These are phyloP conservation scores for Dufourea novaeangliae DNA, from an alignment of 1,140 invertebrate genomes.

Conservation along the genomic window DNA sequence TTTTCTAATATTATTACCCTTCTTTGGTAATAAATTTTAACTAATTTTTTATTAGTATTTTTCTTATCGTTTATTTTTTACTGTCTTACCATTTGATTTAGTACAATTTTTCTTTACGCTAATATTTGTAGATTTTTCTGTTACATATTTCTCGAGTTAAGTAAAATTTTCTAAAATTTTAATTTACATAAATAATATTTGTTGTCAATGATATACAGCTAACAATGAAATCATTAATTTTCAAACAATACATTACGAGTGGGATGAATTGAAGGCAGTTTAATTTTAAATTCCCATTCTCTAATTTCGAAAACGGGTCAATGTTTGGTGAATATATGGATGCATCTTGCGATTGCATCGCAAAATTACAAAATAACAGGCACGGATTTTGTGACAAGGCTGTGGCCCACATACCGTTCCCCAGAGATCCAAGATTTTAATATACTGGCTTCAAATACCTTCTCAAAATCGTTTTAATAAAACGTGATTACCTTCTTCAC, in stretches of 20 bases:
- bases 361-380: conserved; percentile 33
- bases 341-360: not conserved
- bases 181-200: too few relatives aligned
- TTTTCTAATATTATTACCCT: not conserved
- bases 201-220: too few relatives aligned
- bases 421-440: not conserved
- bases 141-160: too few relatives aligned
- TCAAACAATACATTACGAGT: too few relatives aligned
- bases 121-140: too few relatives aligned
- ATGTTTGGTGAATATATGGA: conserved; percentile 16
- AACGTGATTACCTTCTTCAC: not conserved
- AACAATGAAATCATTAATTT: too few relatives aligned
- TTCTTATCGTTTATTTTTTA: too few relatives aligned
- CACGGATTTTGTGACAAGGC: conserved; percentile 22
- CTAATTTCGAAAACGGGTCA: conserved; percentile 19
- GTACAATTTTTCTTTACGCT: too few relatives aligned
- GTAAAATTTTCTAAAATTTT: too few relatives aligned
- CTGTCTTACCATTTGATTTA: too few relatives aligned
- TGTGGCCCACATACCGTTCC: conserved; percentile 31
- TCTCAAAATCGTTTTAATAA: not conserved
- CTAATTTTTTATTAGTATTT: not conserved
- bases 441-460: not conserved
- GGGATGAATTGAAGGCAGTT: too few relatives aligned
- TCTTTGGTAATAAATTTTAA: not conserved
- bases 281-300: too few relatives aligned